These are phyloP conservation scores for Crotalus tigris DNA, from an alignment of 2,113 vertebrate genomes.

Conservation along the genomic window DNA sequence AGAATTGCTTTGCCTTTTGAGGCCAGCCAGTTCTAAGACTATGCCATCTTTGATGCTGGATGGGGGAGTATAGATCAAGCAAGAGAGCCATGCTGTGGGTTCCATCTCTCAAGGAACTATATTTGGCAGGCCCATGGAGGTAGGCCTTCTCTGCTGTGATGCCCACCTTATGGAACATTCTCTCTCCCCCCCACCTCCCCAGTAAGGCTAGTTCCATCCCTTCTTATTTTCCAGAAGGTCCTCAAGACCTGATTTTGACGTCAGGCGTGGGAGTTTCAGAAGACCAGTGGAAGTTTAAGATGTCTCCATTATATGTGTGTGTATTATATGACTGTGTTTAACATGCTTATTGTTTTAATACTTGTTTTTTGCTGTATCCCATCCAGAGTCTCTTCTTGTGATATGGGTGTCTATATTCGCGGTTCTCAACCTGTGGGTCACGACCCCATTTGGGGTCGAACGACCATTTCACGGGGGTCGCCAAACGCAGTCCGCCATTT, in stretches of 20 bases:
- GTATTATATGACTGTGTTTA: not conserved
- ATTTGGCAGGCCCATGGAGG: not conserved
- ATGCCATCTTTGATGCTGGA: not conserved
- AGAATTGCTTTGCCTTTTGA: not conserved
- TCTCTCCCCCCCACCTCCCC: not conserved
- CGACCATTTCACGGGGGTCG: too few relatives aligned
- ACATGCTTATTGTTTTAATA: not conserved
- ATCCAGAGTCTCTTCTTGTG: not conserved
- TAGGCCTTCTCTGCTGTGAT: not conserved
- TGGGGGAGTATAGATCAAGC: not conserved
- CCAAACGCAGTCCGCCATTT: too few relatives aligned
- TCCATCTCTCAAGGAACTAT: not conserved
- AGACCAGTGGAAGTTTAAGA: not conserved
- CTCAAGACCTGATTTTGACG: not conserved
- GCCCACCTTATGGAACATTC: not conserved
- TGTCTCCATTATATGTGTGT: not conserved
- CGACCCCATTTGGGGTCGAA: too few relatives aligned
- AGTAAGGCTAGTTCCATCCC: not conserved
- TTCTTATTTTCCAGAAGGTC: not conserved
- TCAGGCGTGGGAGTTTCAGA: not conserved
- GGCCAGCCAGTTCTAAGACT: not conserved
- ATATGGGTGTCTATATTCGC: not conserved
- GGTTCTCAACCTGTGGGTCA: too few relatives aligned
- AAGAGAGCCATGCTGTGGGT: not conserved
- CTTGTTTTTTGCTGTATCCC: not conserved